These are phyloP conservation scores for Chrysopa pallens DNA, from an alignment of 1,140 invertebrate genomes.

Conservation along the genomic window DNA sequence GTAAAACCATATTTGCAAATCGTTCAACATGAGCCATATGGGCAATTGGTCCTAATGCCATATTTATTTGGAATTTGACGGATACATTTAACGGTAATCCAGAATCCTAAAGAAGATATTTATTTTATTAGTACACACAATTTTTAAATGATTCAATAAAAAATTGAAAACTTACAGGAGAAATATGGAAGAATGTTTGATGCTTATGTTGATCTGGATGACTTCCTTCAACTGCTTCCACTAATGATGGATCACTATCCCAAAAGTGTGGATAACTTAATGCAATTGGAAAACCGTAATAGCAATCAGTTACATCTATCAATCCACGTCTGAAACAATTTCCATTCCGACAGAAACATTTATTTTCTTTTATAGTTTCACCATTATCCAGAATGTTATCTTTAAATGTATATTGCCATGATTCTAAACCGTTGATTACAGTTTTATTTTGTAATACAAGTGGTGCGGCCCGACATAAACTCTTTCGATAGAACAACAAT, in stretches of 20 bases:
- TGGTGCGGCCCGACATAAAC: constrained; percentile 53
- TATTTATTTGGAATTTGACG: constrained; percentile 67
- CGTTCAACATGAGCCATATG: constrained; percentile 35
- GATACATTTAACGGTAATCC: constrained; percentile 54
- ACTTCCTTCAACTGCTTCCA: constrained; percentile 49
- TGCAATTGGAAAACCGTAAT: constrained; percentile 71
- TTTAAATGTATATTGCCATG: constrained; percentile 48
- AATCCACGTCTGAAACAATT: constrained; percentile 49
- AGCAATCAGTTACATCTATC: constrained; percentile 61
- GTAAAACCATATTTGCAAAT: constrained; percentile 49
- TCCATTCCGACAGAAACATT: constrained; percentile 55
- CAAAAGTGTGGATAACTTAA: constrained; percentile 82
- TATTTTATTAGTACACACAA: too few relatives aligned
- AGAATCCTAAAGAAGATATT: constrained; percentile 29
- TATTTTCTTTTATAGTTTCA: constrained; percentile 42
- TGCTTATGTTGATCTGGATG: constrained; percentile 45
- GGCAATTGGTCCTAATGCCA: constrained; percentile 48
- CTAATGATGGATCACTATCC: constrained; percentile 43
- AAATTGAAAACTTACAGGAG: constrained; percentile 36
- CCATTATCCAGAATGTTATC: constrained; percentile 63
- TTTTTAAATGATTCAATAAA: neutral
- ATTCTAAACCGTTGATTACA: constrained; percentile 30
- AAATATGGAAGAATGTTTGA: constrained; percentile 47
- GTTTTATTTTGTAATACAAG: constrained; percentile 28
- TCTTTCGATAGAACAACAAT: constrained; percentile 61